Evolutionary conservation across 2,797 vertebrate genomes (phyloP).

Genomic region (Rhabdophis nuchalis): DNA sequence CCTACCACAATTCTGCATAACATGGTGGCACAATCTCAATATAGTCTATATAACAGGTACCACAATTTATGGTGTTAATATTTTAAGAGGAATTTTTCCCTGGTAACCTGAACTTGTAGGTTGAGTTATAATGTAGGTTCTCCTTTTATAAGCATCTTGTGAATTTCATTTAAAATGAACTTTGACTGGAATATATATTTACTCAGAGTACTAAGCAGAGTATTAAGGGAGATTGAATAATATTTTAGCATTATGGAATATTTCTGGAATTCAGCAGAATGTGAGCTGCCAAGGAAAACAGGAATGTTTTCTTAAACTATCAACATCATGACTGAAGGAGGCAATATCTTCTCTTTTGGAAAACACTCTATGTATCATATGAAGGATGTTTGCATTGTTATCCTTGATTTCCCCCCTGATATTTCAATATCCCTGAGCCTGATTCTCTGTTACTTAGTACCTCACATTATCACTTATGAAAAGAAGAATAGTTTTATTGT

Average conservation of each 20-base stretch:
- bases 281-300: conserved; percentile 24
- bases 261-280: conserved; percentile 25
- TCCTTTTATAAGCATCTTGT: background rate
- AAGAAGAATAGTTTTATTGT: background rate
- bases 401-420: background rate
- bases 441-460: background rate
- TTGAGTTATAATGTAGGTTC: background rate
- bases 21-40: background rate
- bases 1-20: background rate
- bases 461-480: background rate
- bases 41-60: background rate
- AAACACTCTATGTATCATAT: background rate
- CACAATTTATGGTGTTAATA: background rate
- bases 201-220: background rate
- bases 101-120: background rate
- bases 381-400: background rate
- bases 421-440: background rate
- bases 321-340: conserved; percentile 1
- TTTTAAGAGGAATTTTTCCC: background rate
- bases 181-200: background rate
- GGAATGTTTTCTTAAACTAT: conserved; percentile 20
- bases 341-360: background rate
- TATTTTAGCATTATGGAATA: conserved; percentile 16
- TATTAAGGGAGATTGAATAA: background rate
- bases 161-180: background rate